phyloP scores from a whole-genome alignment of 2,888 invertebrate genomes.

The Lycophotia porphyrea region DNA sequence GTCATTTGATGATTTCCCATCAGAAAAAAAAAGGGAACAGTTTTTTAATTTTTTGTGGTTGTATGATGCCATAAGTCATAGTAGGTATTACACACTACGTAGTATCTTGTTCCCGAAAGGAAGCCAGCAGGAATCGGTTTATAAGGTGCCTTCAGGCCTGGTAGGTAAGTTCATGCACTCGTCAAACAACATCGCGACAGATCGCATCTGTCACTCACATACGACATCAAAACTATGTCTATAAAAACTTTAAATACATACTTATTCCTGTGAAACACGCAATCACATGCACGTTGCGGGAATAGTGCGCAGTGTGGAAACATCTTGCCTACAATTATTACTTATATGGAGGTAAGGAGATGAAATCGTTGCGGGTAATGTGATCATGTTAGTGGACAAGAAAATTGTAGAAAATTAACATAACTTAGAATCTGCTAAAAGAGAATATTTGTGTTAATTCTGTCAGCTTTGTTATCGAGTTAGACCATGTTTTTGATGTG shows the following conservation, averaged over 20 bases:
- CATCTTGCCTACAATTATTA: conserved; percentile 48
- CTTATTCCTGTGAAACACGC: conserved; percentile 51
- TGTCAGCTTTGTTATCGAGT: neutral
- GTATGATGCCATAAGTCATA: too few species aligned
- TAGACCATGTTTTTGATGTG: neutral
- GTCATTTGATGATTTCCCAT: too few species aligned
- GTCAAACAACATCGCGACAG: conserved; percentile 1
- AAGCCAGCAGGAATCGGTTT: too few species aligned
- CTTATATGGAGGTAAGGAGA: conserved; percentile 45
- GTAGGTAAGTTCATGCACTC: neutral
- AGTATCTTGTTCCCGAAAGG: too few species aligned
- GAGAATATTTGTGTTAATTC: neutral
- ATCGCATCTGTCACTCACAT: neutral
- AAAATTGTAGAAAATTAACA: conserved; percentile 34
- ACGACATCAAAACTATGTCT: neutral
- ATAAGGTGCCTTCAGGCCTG: too few species aligned
- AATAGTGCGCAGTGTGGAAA: conserved; percentile 17
- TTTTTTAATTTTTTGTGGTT: too few species aligned
- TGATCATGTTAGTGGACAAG: conserved; percentile 30
- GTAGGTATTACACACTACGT: too few species aligned
- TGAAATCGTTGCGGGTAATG: conserved; percentile 49
- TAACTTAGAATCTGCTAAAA: conserved; percentile 1
- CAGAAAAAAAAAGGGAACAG: too few species aligned
- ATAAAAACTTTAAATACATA: conserved; percentile 48
- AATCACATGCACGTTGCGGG: conserved; percentile 42